Evolutionary conservation across 1,140 invertebrate genomes (phyloP), one percentile per base, ranked within the genome.

Genomic region (Bombyx mandarina): DNA sequence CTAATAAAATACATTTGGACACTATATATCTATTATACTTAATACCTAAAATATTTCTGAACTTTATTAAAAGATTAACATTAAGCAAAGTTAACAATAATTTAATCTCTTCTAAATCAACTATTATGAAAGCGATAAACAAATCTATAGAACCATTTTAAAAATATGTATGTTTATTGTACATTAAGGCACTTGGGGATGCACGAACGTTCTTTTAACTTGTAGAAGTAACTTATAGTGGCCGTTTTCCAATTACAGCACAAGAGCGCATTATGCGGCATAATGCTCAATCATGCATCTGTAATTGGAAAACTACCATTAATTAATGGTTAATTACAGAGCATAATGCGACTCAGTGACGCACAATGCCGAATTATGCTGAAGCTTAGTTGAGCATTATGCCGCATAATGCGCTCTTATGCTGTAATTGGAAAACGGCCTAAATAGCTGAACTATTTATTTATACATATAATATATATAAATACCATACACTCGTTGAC

Each of bases 21-120:
- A 73, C 69, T 71, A 73, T 42, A 73, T 42, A 51, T 53, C 43
- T 64, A 56, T 26, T 56, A 8, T 47, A 42, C 54, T 35, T 48
- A 47, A 7, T 56, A 6, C 45, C 48, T 49, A 49, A 48, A 8
- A 53, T n/a, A 44, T 53, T 10, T 43, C 44, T 44, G 12, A 63
- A 72, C 68, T 63, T 70, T 61, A 72, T 68, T 59, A 64, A 81
- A 81, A 75, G 65, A 84, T 80, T 82, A 83, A 85, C 77, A 79
- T 86, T 76, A 73, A 84, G 79, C 69, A 82, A 79, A 81, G 76
- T 84, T 82, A 87, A 87, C 84, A 87, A 87, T 85, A 85, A 85
- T 85, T 85, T 87, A 87, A 87, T 87, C 81, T 87, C 81, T 75
- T 82, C 77, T 84, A 82, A 73, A 67, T 74, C 76, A 77, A 75